Base-by-base conservation (phyloP, 1,140 invertebrate genomes). In the Leucophenga varia region DNA sequence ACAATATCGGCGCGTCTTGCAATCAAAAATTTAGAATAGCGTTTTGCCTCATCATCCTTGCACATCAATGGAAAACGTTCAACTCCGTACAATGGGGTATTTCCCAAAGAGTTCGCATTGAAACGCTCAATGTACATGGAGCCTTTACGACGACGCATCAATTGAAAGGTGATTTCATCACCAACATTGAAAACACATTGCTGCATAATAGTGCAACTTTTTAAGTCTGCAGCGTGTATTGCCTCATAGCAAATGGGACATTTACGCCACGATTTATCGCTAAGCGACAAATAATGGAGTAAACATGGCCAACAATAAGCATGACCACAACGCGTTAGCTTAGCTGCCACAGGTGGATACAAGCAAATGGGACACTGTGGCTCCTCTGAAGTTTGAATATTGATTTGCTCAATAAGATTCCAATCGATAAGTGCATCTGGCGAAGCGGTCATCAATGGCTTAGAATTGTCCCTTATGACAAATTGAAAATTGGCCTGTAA, bases 401-500 rank as follows among this genome's bases (percentile, higher is more conserved):
- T 91, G 77, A 97, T 89, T 82, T 95, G 90, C 75, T 97, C 91
- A 64, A 97, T 86, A 52, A 84, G 78, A 64, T 88, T 84, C 95
- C 95, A 98, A 68, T 94, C 87, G 19, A 98, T 89, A 16, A 96
- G 79, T 30, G 83, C 78, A 79, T 98, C 95, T 36, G 94, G 91
- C 50, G 86, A 47, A 81, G 78, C 40, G 82, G 80, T 76, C 90
- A 95, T 78, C 92, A 59, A 52, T 8, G 55, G 57, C 41, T 74
- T 89, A 48, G 84, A 86, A 67, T 80, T 81, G 55, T 84, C 79
- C 70, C 85, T 86, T 31, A 97, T 91, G 64, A 97, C 84, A 84
- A 97, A 98, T 76, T 97, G 94, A 77, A 92, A 97, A 80, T 95
- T 95, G 25, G 92, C 92, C 78, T 95, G 91, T 25, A 97, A 77